Base-by-base conservation (phyloP, 2,888 invertebrate genomes). In the Lasioglossum vierecki region DNA sequence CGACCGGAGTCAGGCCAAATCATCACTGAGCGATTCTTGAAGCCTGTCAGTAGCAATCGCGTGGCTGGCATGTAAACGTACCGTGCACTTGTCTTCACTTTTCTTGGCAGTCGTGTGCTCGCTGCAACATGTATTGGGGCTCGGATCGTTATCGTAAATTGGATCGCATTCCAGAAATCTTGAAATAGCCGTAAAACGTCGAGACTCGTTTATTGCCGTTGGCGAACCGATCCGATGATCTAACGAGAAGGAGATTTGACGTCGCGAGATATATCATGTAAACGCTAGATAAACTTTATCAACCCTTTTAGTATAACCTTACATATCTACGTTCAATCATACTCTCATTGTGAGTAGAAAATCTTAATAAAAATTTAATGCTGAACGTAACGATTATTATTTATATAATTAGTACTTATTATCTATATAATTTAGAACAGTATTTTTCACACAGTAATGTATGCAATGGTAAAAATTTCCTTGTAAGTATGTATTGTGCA, bases 91-190 rank as follows among this genome's bases (percentile, higher is more conserved):
- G 79, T 78, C 75, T 81, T 87, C 77, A 26, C 73, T 74, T 46
- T 44, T 79, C 76, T 30, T 11, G n/a, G 44, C 71, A 46, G 76
- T 46, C 22, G 68, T 30, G 46, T 22, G 46, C 35, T 73, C 35
- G 60, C 35, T 35, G 77, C 76, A 60, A 68, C 79, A 39, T 86
- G 80, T 57, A 80, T 82, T 53, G 77, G 78, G 66, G n/a, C 60
- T 77, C 66, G 83, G 86, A 91, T 92, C 89, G 91, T 91, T 91
- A 91, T 88, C 91, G 91, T 88, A 91, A 92, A 92, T 92, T 91
- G 90, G 89, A 90, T 91, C 90, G 91, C 90, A 91, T 91, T 91
- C 91, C 88, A 84, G 89, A 91, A 91, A 89, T 88, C 87, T 86
- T 80, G 75, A 78, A 90, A 90, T 82, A 87, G 90, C 80, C 86